Conservation (phyloP, 2,797 vertebrate genomes). For the Bryconaethiops microstoma region DNA sequence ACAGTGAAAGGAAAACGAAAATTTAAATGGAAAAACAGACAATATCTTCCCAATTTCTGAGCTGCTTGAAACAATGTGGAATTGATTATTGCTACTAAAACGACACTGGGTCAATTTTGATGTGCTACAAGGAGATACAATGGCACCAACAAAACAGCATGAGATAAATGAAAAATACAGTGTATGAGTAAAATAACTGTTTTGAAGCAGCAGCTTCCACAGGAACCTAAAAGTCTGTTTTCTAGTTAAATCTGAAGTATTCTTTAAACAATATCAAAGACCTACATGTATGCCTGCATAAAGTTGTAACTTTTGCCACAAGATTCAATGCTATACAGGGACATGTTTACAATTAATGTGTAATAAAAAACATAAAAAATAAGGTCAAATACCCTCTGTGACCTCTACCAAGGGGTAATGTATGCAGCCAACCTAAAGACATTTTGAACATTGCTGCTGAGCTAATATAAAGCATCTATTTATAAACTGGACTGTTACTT, state of each 20-base stretch:
- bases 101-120: constrained; percentile 49
- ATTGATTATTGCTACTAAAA: constrained; percentile 57
- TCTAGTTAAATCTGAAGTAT: constrained; percentile 37
- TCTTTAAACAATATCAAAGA: constrained; percentile 32
- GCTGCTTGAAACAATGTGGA: constrained; percentile 40
- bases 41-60: constrained; percentile 25
- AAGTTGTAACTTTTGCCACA: constrained; percentile 8
- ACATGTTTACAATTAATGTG: neutral
- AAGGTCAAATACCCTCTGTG: constrained; percentile 31
- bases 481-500: constrained; percentile 62
- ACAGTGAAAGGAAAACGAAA: constrained; percentile 9
- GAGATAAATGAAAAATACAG: constrained; percentile 36
- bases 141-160: constrained; percentile 42
- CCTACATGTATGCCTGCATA: constrained; percentile 2
- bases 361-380: constrained; percentile 8
- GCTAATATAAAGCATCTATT: constrained; percentile 42
- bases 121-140: constrained; percentile 29
- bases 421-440: constrained; percentile 37
- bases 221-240: constrained; percentile 50
- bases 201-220: constrained; percentile 49
- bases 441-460: constrained; percentile 24
- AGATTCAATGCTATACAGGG: constrained; percentile 26
- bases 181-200: constrained; percentile 21
- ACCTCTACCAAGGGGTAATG: constrained; percentile 22
- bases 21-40: constrained; percentile 10